A percentile compares a stretch with the other conserved stretches of the same genome.
These are phyloP conservation scores for Bombus turneri DNA, from an alignment of 1,140 invertebrate species.

Conservation along the genomic window DNA sequence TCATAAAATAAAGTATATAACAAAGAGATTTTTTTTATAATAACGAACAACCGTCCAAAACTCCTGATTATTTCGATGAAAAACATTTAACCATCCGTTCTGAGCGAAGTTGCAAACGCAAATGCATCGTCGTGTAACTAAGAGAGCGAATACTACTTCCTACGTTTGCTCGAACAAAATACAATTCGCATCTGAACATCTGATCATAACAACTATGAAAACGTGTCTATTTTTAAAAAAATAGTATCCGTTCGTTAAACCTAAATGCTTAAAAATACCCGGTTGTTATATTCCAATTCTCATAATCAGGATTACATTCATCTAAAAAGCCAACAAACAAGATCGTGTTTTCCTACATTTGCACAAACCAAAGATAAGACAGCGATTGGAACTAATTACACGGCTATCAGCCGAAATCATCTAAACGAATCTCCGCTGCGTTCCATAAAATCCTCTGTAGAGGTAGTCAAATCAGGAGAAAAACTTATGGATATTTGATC, in stretches of 20 bases:
- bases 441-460: no score
- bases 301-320: neutral
- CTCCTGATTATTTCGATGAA: no score
- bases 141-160: neutral
- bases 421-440: neutral
- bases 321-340: neutral
- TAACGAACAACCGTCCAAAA: no score
- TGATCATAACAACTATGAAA: no score
- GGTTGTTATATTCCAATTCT: neutral
- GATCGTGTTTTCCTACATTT: neutral
- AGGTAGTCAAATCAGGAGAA: neutral
- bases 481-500: neutral
- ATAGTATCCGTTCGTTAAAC: no score
- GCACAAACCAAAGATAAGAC: neutral
- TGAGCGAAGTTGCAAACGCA: neutral
- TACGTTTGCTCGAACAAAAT: neutral
- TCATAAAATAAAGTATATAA: no score
- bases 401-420: neutral
- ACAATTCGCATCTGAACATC: no score
- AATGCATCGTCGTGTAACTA: neutral
- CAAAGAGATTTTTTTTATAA: no score
- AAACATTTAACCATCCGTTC: neutral
- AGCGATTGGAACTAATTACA: neutral
- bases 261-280: neutral
- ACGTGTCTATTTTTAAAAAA: no score